These are phyloP conservation scores for Euthynnus affinis DNA, from an alignment of 2,797 vertebrate species.

Conservation along the genomic window DNA sequence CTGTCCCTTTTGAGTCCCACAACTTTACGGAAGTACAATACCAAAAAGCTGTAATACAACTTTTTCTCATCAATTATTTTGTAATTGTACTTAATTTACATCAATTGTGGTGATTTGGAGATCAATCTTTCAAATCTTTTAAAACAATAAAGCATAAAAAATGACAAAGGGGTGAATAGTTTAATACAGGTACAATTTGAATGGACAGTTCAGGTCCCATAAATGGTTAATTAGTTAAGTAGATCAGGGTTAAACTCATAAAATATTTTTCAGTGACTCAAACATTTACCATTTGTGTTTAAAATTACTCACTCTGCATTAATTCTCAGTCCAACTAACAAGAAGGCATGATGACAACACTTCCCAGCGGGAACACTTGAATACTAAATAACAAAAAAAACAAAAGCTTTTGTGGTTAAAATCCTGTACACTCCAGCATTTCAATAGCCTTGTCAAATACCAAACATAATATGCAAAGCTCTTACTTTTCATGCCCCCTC, in stretches of 20 bases:
- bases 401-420: constrained; percentile 4
- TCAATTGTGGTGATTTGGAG: not conserved
- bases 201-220: not conserved
- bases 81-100: not conserved
- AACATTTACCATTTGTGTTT: not conserved
- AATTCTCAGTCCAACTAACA: not conserved
- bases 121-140: not conserved
- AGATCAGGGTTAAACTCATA: not conserved
- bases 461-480: constrained; percentile 18
- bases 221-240: not conserved
- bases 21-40: too few relatives aligned
- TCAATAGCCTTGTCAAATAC: constrained; percentile 22
- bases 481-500: constrained; percentile 36
- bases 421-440: constrained; percentile 14
- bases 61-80: not conserved
- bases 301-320: not conserved
- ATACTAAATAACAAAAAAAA: constrained; percentile 14
- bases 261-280: constrained; percentile 28
- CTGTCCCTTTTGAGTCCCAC: too few relatives aligned
- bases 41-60: too few relatives aligned
- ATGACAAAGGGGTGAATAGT: not conserved
- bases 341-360: not conserved
- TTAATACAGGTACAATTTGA: not conserved
- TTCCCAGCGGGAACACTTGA: constrained; percentile 25
- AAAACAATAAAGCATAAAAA: not conserved